Conservation (phyloP, 2,113 vertebrate genomes). For the Cnemophilus loriae region DNA sequence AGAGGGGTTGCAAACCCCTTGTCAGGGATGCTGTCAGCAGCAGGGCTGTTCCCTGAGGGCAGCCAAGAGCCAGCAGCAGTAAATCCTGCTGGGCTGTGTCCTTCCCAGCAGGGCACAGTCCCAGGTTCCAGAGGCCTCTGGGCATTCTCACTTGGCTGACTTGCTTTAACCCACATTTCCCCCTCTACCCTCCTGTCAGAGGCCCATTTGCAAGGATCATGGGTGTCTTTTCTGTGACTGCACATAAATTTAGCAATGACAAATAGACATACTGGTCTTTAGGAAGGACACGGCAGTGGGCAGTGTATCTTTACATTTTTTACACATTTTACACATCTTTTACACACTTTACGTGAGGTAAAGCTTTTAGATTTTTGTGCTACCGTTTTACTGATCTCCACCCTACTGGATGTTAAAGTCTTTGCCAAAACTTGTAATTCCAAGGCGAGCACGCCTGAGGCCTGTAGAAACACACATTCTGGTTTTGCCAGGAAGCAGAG, state of each 20-base stretch:
- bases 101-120: neutral
- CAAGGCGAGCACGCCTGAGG: neutral
- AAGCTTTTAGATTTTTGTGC: neutral
- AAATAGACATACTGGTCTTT: neutral
- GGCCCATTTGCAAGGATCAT: neutral
- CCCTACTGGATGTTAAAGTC: neutral
- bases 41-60: neutral
- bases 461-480: neutral
- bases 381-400: neutral
- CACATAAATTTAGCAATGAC: neutral
- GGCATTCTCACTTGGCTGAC: neutral
- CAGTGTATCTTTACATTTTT: neutral
- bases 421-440: neutral
- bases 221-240: neutral
- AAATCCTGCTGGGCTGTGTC: neutral
- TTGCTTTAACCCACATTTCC: neutral
- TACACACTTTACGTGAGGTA: neutral
- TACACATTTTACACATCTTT: neutral
- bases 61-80: neutral
- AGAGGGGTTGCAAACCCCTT: neutral
- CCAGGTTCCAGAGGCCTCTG: neutral
- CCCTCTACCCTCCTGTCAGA: neutral
- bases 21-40: neutral
- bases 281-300: fast-evolving
- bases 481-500: neutral